Base-by-base conservation (phyloP, 2,797 vertebrate species). In the Sebastiscus tertius region DNA sequence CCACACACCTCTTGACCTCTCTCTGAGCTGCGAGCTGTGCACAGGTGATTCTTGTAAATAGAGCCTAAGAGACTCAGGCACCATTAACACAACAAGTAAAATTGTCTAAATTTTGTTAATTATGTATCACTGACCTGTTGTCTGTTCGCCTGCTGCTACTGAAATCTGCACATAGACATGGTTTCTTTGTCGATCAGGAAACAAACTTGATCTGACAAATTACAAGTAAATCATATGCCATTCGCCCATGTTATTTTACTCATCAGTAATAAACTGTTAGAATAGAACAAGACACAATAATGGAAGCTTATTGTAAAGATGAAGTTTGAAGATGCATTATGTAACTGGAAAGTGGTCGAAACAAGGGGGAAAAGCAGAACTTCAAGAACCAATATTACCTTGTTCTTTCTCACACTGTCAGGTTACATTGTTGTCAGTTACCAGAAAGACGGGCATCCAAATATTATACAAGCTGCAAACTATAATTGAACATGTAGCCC, bases 401-500 rank as follows among this genome's bases (percentile, higher is more conserved):
- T 42, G 3, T 24, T 46, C 8, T 59, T 61, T 59, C 26, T 39
- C 63, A 65, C 13, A 49, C 4, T 20, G 11, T 72, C 33, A 27
- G 31, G 12, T 54, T 14, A 52, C 52, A 26, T 26, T 39, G 14
- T 64, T 63, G 27, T n/a, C 20, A 60, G 39, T 31, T 66, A 10
- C 5, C 24, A 52, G n/a, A 63, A n/a, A 78, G 11, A 5, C 22
- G 10, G 54, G 10, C 18, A 20, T 73, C 72, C 59, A 42, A 27
- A 79, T 33, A 77, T 54, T 13, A 52, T 33, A 67, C 33, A 63
- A 36, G 36, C 63, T 34, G 29, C 18, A 76, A 71, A 74, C 75
- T 62, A 68, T 26, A 82, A 72, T 67, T 73, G 83, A 82, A 64
- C 61, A 49, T 63, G 56, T 39, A 29, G 59, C 73, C 78, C 80